Conservation (phyloP, 2,797 vertebrate species). For the Geotrypetes seraphini region DNA sequence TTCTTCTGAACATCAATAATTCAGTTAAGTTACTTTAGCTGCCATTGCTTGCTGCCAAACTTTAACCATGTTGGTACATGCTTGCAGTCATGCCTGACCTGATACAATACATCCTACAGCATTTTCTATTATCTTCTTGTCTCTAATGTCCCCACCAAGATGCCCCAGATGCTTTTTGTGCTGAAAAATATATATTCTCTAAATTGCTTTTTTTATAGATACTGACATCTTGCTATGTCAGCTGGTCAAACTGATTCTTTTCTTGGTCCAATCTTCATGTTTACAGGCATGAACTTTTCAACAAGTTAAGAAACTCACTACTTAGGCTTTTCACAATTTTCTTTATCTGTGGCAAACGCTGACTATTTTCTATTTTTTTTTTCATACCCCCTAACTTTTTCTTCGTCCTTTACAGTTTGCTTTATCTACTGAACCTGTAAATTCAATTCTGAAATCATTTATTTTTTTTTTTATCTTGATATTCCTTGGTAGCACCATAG, state of each 20-base stretch:
- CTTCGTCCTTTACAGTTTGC: background rate
- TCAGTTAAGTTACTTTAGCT: slow-evolving; percentile 29
- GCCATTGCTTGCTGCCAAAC: slow-evolving; percentile 23
- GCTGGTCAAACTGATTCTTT: slow-evolving; percentile 30
- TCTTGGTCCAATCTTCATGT: slow-evolving; percentile 10
- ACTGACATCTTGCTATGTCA: slow-evolving; percentile 17
- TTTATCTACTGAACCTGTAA: slow-evolving; percentile 3
- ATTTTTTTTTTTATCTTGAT: background rate
- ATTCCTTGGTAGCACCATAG: no score
- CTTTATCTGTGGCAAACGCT: background rate
- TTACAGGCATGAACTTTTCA: background rate
- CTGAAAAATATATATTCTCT: slow-evolving; percentile 18
- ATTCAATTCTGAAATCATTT: slow-evolving; percentile 10
- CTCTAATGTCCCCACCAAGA: no score
- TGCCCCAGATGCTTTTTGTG: slow-evolving; percentile 23
- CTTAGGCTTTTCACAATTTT: slow-evolving; percentile 8
- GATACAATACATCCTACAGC: slow-evolving; percentile 12
- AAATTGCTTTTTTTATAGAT: slow-evolving; percentile 6
- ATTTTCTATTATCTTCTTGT: slow-evolving; percentile 19
- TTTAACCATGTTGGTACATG: no score
- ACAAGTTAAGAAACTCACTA: background rate
- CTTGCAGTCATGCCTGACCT: slow-evolving; percentile 19
- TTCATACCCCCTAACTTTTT: background rate
- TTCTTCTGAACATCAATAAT: slow-evolving; percentile 14
- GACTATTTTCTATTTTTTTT: background rate